Base-by-base conservation (phyloP, 30 jellyfish, hydroid and myxozoan species). In the Cassiopea xamachana region DNA sequence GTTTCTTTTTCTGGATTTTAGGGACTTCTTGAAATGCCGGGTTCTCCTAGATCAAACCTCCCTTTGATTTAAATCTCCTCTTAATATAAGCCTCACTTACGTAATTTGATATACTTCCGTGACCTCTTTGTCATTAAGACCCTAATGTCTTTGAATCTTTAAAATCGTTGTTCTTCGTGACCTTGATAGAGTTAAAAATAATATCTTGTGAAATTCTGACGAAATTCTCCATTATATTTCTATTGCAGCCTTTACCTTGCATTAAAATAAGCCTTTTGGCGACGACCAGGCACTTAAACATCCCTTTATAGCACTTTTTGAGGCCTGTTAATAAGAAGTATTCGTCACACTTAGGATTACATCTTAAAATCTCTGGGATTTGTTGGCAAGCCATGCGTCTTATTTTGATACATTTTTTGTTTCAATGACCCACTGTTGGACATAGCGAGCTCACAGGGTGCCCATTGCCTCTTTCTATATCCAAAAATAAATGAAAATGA, bases 371-470 rank as follows among this genome's bases (percentile, higher is more conserved):
- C 80, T 71, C 80, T 4, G 18, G 55, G 80, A 71, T 71, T 71
- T 27, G 2, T 51, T 27, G 80, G 80, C 80, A n/a, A 71, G 80
- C 80, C 80, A 17, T 1, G 14, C 0, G 64, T 64, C 43, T 19
- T 43, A 43, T 81, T 47, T 19, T 81, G 90, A 17, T 64, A 19
- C 49, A 75, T 16, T 64, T 19, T 46, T 48, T 70, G 16, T 1
- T 60, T 67, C 91, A 69, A 71, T 71, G 58, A 71, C 58, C 55
- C 80, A 71, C 80, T 71, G 80, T 71, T 71, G 4, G 76, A 7
- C 4, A 19, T 4, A 19, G 46, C 7, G 64, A 10, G 64, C 64
- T 55, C 64, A 10, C 12, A 3, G 64, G 39, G 64, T 3, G 64
- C 64, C 12, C 64, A 55, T 55, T 55, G 12, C 64, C 64, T 55